A percentile compares a stretch with the other conserved stretches of the same genome.
These are phyloP conservation scores for Meteorus sp. DNA, from an alignment of 1,140 invertebrate genomes.

Conservation along the genomic window DNA sequence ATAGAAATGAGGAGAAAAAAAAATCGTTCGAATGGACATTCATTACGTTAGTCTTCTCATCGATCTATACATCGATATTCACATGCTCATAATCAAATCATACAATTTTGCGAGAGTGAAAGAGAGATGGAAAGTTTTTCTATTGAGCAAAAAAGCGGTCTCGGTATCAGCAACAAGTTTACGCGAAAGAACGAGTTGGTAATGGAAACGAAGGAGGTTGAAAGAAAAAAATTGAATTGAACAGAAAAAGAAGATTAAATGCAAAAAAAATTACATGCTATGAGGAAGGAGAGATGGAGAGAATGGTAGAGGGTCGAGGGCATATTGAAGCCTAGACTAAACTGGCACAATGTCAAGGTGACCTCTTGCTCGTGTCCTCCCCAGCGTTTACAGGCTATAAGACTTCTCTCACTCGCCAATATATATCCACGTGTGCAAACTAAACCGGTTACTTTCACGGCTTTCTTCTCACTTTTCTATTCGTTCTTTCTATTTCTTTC, in stretches of 20 bases:
- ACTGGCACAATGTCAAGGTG: constrained; percentile 53
- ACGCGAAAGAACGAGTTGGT: background rate
- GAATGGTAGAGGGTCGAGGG: constrained; percentile 29
- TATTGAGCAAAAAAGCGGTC: constrained; percentile 21
- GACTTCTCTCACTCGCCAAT: constrained; percentile 17
- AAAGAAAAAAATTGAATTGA: constrained; percentile 34
- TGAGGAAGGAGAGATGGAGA: constrained; percentile 16
- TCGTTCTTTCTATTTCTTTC: background rate
- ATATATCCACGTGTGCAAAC: constrained; percentile 17
- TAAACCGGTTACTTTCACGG: constrained; percentile 44
- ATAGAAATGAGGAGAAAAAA: no score
- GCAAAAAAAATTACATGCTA: background rate
- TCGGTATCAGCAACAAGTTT: background rate
- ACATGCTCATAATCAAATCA: no score
- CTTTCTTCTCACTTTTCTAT: constrained; percentile 43
- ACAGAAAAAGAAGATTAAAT: constrained; percentile 20
- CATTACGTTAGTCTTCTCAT: no score
- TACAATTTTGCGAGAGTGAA: constrained; percentile 27
- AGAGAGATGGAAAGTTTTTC: constrained; percentile 29
- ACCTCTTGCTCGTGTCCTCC: constrained; percentile 20
- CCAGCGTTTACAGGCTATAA: constrained; percentile 12
- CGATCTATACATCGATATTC: no score
- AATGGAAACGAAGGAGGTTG: constrained; percentile 1
- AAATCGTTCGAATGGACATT: no score
- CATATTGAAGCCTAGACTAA: constrained; percentile 37